Evolutionary conservation across 2,797 vertebrate genomes (phyloP).

Genomic region (Brachyrhaphis roseni): DNA sequence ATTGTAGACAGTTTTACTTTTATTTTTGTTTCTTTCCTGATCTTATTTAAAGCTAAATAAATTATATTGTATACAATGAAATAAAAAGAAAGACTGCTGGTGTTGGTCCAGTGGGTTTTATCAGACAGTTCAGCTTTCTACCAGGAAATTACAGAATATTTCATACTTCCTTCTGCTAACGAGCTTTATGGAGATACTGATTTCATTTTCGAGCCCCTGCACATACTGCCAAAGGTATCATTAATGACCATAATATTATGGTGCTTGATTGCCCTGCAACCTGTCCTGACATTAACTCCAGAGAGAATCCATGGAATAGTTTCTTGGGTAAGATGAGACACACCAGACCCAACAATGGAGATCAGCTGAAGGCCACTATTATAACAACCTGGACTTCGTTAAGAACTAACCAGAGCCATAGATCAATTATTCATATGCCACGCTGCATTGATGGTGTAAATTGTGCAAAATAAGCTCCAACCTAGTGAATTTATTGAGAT

Average conservation of each 20-base stretch:
- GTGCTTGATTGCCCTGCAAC: not conserved
- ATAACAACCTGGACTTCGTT: not conserved
- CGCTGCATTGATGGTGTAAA: not conserved
- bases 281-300: not conserved
- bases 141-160: not conserved
- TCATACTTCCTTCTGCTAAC: too few relatives aligned
- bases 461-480: not conserved
- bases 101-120: not conserved
- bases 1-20: not conserved
- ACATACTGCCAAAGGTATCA: not conserved
- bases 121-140: not conserved
- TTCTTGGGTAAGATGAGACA: not conserved
- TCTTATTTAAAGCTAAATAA: not conserved
- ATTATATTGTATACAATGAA: not conserved
- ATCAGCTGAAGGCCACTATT: not conserved
- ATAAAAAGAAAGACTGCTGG: not conserved
- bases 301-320: not conserved
- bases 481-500: not conserved
- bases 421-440: not conserved
- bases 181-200: not conserved
- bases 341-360: not conserved
- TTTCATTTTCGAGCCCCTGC: not conserved
- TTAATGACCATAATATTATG: slow-evolving; percentile 4
- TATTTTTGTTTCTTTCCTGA: not conserved
- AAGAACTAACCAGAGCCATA: not conserved